A percentile compares a stretch with the other conserved stretches of the same genome.
Conservation (phyloP, 1,140 invertebrate genomes). For the Cydia pomonella region DNA sequence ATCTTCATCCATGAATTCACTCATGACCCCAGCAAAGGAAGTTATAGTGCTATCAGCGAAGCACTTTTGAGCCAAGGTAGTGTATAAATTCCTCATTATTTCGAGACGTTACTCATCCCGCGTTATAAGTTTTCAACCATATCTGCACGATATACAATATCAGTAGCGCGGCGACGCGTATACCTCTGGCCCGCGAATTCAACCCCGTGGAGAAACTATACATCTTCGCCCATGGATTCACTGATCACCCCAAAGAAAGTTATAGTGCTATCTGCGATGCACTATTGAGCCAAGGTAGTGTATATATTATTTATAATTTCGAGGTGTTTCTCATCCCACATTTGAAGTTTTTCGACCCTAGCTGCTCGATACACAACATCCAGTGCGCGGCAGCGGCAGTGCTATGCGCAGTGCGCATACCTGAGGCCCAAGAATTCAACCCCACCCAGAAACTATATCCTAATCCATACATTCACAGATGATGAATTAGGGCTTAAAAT, state of each 20-base stretch:
- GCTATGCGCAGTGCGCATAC: too few species aligned
- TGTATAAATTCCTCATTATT: too few species aligned
- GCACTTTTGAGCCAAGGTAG: conserved; percentile 57
- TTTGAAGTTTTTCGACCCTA: too few species aligned
- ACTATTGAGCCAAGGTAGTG: conserved; percentile 52
- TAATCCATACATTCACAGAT: too few species aligned
- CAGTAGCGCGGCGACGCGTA: conserved; percentile 39
- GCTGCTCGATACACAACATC: too few species aligned
- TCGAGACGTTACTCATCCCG: too few species aligned
- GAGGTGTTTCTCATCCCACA: too few species aligned
- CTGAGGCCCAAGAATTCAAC: conserved; percentile 40
- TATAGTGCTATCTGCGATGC: conserved; percentile 59
- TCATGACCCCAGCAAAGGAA: conserved; percentile 58
- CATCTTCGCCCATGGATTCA: conserved; percentile 77
- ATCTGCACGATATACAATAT: conserved; percentile 55
- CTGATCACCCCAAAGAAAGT: conserved; percentile 64
- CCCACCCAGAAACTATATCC: conserved; percentile 40
- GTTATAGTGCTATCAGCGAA: conserved; percentile 56
- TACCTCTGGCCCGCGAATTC: conserved; percentile 45
- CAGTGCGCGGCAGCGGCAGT: too few species aligned
- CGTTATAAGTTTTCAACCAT: too few species aligned
- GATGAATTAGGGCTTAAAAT: too few species aligned
- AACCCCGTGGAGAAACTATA: conserved; percentile 48
- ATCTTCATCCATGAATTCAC: conserved; percentile 76
- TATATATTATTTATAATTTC: too few species aligned